Conservation (phyloP, 2,113 vertebrate species). For the Choloepus hoffmanni region DNA sequence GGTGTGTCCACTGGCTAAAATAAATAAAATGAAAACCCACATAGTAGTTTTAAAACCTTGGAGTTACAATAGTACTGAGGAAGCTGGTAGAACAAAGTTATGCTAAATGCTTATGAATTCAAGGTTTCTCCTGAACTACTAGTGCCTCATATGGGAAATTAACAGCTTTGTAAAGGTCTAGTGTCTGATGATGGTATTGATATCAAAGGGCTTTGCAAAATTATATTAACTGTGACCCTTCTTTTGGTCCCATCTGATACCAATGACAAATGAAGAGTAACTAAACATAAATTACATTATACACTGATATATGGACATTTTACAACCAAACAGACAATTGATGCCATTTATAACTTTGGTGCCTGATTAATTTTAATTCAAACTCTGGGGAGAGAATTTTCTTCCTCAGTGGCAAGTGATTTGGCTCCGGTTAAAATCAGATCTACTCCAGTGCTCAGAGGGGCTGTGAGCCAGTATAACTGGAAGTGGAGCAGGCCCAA, state of each 20-base stretch:
- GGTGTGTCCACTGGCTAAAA: slow-evolving; percentile 53
- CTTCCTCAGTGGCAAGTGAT: neutral
- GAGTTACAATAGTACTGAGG: neutral
- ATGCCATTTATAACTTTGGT: neutral
- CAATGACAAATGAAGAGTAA: neutral
- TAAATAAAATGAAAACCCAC: slow-evolving; percentile 57
- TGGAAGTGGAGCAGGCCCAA: neutral
- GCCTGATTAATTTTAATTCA: slow-evolving; percentile 43
- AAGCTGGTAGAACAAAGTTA: slow-evolving; percentile 13
- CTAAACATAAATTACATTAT: neutral
- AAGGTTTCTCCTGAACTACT: neutral
- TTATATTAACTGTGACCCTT: neutral
- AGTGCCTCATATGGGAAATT: neutral
- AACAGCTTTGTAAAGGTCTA: neutral
- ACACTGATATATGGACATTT: neutral
- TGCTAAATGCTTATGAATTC: neutral
- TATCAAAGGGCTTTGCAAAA: neutral
- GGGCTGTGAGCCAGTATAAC: neutral
- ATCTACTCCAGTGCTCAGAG: neutral
- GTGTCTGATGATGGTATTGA: neutral
- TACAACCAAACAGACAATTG: neutral
- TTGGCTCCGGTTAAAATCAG: slow-evolving; percentile 10
- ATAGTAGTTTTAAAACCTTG: neutral
- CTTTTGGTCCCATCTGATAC: neutral
- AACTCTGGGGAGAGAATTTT: neutral